Percentiles rank a stretch among this genome's conserved stretches.
Conservation (phyloP, 1,140 invertebrate species). For the Leptinotarsa undecemlineata region DNA sequence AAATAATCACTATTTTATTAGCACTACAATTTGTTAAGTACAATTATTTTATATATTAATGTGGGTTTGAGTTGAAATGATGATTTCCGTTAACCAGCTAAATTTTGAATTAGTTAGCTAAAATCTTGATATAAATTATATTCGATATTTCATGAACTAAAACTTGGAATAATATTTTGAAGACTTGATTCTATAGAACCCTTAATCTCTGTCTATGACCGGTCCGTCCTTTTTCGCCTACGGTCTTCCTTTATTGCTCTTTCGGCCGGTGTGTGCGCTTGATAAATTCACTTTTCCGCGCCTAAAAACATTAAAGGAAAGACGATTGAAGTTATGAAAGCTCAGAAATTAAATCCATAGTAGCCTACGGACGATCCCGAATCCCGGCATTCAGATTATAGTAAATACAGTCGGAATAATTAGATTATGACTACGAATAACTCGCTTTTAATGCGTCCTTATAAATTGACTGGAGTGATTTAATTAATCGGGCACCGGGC, state of each 20-base stretch:
- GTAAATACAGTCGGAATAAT: conserved; percentile 55
- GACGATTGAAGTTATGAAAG: conserved; percentile 58
- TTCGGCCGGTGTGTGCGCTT: conserved; percentile 54
- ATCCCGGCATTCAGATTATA: conserved; percentile 45
- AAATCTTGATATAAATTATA: too few species aligned
- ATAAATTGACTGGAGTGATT: conserved; percentile 51
- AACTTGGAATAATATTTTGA: too few species aligned
- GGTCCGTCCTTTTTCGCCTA: conserved; percentile 28
- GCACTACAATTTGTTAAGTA: too few species aligned
- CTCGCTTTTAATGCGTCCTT: conserved; percentile 54
- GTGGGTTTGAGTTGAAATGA: too few species aligned
- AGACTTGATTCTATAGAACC: conserved; percentile 5
- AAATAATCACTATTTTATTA: too few species aligned
- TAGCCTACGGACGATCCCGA: conserved; percentile 38
- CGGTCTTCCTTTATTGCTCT: conserved; percentile 18
- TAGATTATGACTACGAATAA: conserved; percentile 55
- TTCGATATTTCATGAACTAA: too few species aligned
- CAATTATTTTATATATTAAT: too few species aligned
- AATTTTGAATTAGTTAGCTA: too few species aligned
- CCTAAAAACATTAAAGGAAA: conserved; percentile 57
- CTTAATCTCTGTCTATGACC: conserved; percentile 17
- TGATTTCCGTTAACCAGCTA: too few species aligned
- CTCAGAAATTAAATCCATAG: conserved; percentile 55
- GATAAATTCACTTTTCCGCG: conserved; percentile 57
- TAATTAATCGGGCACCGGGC: conserved; percentile 34